Percentiles rank a stretch among this genome's conserved stretches.
These are phyloP conservation scores for Leptogaster cylindrica DNA, from an alignment of 2,888 invertebrate species.

Conservation along the genomic window DNA sequence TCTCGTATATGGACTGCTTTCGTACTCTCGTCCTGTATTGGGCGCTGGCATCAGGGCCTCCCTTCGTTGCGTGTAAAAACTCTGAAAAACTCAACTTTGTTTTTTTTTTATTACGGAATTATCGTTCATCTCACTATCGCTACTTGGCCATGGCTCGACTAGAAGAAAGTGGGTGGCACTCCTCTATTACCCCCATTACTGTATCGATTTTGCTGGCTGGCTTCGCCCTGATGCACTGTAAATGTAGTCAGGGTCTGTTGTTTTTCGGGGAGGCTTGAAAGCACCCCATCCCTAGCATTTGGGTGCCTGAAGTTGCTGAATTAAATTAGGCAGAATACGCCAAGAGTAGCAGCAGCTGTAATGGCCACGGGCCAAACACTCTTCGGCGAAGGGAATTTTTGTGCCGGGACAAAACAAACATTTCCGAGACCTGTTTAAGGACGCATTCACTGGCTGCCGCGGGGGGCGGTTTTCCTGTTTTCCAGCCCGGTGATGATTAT, in stretches of 20 bases:
- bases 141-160: constrained; percentile 19
- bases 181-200: background rate
- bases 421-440: constrained; percentile 34
- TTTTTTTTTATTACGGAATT: constrained; percentile 25
- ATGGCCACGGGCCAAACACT: background rate
- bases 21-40: background rate
- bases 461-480: constrained; percentile 2
- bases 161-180: constrained; percentile 13
- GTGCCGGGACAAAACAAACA: constrained; percentile 26
- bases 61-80: constrained; percentile 21
- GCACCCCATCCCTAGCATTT: background rate
- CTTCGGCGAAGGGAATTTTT: background rate
- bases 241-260: constrained; percentile 1
- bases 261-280: background rate
- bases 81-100: constrained; percentile 9
- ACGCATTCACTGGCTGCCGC: constrained; percentile 14
- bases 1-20: constrained; percentile 3
- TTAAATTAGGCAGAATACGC: constrained; percentile 37
- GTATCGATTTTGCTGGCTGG: constrained; percentile 24
- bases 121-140: constrained; percentile 39
- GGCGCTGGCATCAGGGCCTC: background rate
- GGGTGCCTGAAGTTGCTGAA: constrained; percentile 21
- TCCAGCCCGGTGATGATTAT: constrained; percentile 23
- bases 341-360: constrained; percentile 11
- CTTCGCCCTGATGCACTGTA: background rate